A percentile compares a stretch with the other conserved stretches of the same genome.
phyloP scores from a whole-genome alignment of 1,140 invertebrate genomes.

The Bombus terrestris region DNA sequence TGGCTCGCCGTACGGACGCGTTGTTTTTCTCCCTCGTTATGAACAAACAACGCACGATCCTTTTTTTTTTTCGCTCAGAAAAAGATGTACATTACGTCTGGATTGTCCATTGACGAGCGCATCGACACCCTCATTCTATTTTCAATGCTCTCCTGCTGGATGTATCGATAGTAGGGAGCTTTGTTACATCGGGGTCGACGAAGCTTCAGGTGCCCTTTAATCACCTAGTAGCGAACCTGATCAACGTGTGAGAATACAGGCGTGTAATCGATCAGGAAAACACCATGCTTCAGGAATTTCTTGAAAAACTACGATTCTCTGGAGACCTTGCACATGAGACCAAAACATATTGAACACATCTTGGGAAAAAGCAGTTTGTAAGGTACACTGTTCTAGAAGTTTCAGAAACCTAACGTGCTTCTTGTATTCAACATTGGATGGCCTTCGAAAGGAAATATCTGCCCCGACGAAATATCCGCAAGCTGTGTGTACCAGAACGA shows the following conservation, averaged over 20 bases:
- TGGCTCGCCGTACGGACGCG: background rate
- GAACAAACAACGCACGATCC: background rate
- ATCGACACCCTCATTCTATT: conserved; percentile 28
- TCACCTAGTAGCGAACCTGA: background rate
- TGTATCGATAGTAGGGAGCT: background rate
- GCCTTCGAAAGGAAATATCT: too few relatives aligned
- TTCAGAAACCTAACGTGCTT: too few relatives aligned
- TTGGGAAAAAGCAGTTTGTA: too few relatives aligned
- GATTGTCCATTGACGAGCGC: background rate
- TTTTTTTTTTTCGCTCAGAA: background rate
- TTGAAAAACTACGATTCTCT: too few relatives aligned
- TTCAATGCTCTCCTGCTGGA: conserved; percentile 2
- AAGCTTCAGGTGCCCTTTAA: conserved; percentile 3
- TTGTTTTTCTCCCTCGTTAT: background rate
- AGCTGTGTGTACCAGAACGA: too few relatives aligned
- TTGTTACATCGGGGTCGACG: background rate
- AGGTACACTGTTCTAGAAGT: too few relatives aligned
- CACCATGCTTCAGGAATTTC: background rate
- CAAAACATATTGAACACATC: too few relatives aligned
- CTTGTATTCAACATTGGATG: too few relatives aligned
- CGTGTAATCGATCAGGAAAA: background rate
- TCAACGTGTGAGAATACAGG: background rate
- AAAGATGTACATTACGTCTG: background rate
- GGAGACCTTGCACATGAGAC: background rate
- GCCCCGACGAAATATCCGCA: too few relatives aligned